Evolutionary conservation across 2,888 invertebrate species (phyloP), one percentile per base, ranked within the genome.

Genomic region (Calliopum simillimum): DNA sequence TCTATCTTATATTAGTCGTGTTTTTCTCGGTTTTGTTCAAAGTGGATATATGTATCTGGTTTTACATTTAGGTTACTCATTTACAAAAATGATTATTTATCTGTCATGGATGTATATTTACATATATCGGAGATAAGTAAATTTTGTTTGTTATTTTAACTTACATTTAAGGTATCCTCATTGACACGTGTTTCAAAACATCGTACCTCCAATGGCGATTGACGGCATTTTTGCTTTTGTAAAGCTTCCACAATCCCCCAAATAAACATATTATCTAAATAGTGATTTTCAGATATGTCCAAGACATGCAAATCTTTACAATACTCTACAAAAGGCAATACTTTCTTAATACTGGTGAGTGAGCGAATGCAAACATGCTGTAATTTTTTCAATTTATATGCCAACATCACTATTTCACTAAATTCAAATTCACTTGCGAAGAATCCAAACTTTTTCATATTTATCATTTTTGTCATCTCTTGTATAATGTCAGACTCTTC

Each of bases 321-420:
- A 2, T 56, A 46, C 25, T 55, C 21, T 5, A 67, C 43, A 47
- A 71, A 46, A 33, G 46, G 16, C 21, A 71, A 41, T 19, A 71
- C 47, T 11, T 61, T 49, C 3, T 25, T 14, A 23, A 62, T 56
- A 56, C 41, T 67, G 5, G 25, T 47, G 13, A 56, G 16, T 12
- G 49, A 55, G 5, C 72, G 49, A 3, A 77, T 68, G 62, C 79
- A 76, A 47, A 80, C 55, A 19, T 80, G 75, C n/a, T 76, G 73
- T 16, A 81, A 68, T 2, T 71, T 58, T 11, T 62, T 64, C 12
- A 77, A 58, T 0, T 5, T 41, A 5, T 55, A 33, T 11, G 74
- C 74, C 4, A 80, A 51, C 3, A 13, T n/a, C 16, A 63, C 25
- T 16, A 81, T 46, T n/a, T 73, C 61, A 0, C 56, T n/a, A 3